Evolutionary conservation across 1,140 invertebrate species (phyloP), one percentile per base, ranked within the genome.

Genomic region (Charaxes varanes): DNA sequence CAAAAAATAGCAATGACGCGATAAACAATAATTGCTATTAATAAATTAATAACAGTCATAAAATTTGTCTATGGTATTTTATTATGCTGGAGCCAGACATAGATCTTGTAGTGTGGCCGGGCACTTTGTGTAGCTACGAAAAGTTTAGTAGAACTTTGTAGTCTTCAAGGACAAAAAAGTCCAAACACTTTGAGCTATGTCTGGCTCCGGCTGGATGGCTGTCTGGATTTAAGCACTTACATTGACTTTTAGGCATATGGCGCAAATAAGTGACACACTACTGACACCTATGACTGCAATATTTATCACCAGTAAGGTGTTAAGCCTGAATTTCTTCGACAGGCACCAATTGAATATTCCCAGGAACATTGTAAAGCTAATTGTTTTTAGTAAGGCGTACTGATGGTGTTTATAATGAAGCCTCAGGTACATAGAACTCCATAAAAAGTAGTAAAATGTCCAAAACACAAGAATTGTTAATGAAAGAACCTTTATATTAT

Each of bases 401-500:
- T 45, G 15, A 14, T 43, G 33, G 4, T 49, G 28, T 16, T 41
- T 40, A 12, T 34, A 59, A 16, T 68, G 64, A 12, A 67, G 24
- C 48, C 48, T 54, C 24, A 73, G 35, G 17, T 76, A 79, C n/a
- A 79, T 14, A 13, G 48, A 61, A 30, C 68, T 62, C 62, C 63
- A 76, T 19, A 71, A 33, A 30, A 73, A 73, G 27, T 53, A 49
- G 11, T 58, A 65, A 1, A 78, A 13, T 13, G 17, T 31, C 77
- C 77, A 81, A 42, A 81, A 62, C 28, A 62, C 15, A 18, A 58
- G 21, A 4, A 44, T 36, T 3, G 54, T 32, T 2, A 60, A 18
- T 13, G 62, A 40, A 23, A 70, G 21, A 2, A 66, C 21, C 48
- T 60, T 60, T 5, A 67, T 53, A 24, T 81, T 81, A 38, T 66